phyloP scores from a whole-genome alignment of 1,140 invertebrate genomes.

The Gonatopus flavifemur region DNA sequence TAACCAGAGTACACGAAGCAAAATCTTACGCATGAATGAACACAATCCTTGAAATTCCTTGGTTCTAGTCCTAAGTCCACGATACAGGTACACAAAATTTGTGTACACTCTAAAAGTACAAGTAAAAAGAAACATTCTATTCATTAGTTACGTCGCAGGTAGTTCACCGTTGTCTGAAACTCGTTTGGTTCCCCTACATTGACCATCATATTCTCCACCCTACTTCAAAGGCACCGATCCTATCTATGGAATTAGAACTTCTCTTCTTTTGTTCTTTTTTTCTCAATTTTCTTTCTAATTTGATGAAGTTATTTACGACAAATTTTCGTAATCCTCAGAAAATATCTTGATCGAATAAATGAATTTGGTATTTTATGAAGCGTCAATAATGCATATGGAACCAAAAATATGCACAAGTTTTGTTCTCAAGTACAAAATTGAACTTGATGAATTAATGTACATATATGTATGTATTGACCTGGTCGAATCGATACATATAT shows the following conservation, averaged over 20 bases:
- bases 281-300: neutral
- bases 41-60: too few relatives aligned
- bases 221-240: constrained; percentile 4
- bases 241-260: constrained; percentile 5
- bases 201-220: constrained; percentile 7
- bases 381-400: too few relatives aligned
- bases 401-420: too few relatives aligned
- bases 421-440: too few relatives aligned
- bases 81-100: too few relatives aligned
- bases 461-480: constrained; percentile 3
- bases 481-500: constrained; percentile 3
- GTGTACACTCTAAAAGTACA: too few relatives aligned
- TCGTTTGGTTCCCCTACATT: constrained; percentile 15
- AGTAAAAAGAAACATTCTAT: too few relatives aligned
- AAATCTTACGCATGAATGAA: too few relatives aligned
- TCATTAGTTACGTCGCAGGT: constrained; percentile 13
- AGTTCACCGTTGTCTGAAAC: constrained; percentile 18
- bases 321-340: constrained; percentile 9
- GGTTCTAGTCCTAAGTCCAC: too few relatives aligned
- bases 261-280: neutral
- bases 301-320: neutral
- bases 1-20: too few relatives aligned
- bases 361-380: too few relatives aligned
- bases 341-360: too few relatives aligned
- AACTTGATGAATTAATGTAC: constrained; percentile 6